A percentile compares a stretch with the other conserved stretches of the same genome.
Evolutionary conservation across 2,113 vertebrate genomes (phyloP).

Genomic region (Oostethus manadensis): DNA sequence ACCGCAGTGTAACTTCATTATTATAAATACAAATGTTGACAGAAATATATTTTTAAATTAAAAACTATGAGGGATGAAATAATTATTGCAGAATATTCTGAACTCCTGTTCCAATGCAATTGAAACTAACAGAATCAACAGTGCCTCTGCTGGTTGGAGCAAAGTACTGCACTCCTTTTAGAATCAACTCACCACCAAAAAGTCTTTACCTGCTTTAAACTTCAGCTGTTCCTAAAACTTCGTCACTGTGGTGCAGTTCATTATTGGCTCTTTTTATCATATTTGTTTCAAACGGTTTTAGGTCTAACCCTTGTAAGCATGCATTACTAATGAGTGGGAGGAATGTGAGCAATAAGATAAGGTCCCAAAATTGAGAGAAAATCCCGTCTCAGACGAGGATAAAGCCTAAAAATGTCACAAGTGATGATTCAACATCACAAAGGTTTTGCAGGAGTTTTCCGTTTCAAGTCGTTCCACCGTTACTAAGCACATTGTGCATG

Average conservation of each 20-base stretch:
- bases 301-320: not conserved
- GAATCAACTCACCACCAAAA: not conserved
- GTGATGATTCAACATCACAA: constrained; percentile 19
- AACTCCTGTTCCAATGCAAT: too few relatives aligned
- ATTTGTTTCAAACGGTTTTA: constrained; percentile 4
- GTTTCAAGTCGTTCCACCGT: constrained; percentile 28
- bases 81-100: too few relatives aligned
- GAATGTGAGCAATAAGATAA: constrained; percentile 16
- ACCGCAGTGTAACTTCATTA: too few relatives aligned
- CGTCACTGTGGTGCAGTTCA: not conserved
- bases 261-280: constrained; percentile 3
- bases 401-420: not conserved
- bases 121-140: too few relatives aligned
- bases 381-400: not conserved
- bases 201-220: constrained; percentile 3
- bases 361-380: constrained; percentile 17
- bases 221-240: not conserved
- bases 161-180: constrained; percentile 1
- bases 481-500: constrained; percentile 32
- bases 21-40: too few relatives aligned
- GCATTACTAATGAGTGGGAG: constrained; percentile 12
- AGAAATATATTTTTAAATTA: too few relatives aligned
- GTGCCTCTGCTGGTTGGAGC: not conserved
- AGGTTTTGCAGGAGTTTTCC: constrained; percentile 22
- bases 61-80: too few relatives aligned